Evolutionary conservation across 2,888 invertebrate genomes (phyloP).

Genomic region (Brenthis ino): DNA sequence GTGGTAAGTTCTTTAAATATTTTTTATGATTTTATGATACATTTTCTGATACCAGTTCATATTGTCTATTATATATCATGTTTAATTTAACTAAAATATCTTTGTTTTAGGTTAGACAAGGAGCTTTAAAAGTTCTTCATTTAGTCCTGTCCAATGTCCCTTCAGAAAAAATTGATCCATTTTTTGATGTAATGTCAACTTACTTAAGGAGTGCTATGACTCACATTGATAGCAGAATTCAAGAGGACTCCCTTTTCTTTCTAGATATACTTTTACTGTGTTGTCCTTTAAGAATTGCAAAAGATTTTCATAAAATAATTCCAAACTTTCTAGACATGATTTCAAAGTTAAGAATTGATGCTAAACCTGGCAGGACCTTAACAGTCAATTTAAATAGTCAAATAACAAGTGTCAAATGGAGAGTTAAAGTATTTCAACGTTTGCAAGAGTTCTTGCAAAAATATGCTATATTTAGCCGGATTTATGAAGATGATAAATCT

Average conservation of each 20-base stretch:
- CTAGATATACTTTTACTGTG: constrained; percentile 89
- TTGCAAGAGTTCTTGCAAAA: constrained; percentile 80
- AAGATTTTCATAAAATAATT: constrained; percentile 87
- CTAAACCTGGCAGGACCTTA: constrained; percentile 85
- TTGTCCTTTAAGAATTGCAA: constrained; percentile 85
- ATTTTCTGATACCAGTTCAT: background rate
- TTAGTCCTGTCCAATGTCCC: constrained; percentile 67
- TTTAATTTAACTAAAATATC: background rate
- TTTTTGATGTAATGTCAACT: constrained; percentile 89
- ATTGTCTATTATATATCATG: background rate
- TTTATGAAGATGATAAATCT: constrained; percentile 44
- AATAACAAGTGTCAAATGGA: constrained; percentile 89
- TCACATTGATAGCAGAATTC: constrained; percentile 90
- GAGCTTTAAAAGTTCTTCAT: constrained; percentile 81
- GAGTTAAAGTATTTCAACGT: constrained; percentile 87
- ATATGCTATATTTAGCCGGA: constrained; percentile 59
- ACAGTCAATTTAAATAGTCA: constrained; percentile 87
- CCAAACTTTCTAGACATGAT: constrained; percentile 93
- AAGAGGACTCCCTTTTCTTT: constrained; percentile 91
- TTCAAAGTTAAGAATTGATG: constrained; percentile 86
- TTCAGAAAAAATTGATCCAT: constrained; percentile 84
- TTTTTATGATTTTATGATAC: background rate
- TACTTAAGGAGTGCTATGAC: constrained; percentile 95
- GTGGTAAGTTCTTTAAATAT: constrained; percentile 59
- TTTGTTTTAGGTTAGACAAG: constrained; percentile 75